Percentiles rank a stretch among this genome's conserved stretches.
Conservation (phyloP, 2,888 invertebrate species). For the Sarcophaga carnaria region DNA sequence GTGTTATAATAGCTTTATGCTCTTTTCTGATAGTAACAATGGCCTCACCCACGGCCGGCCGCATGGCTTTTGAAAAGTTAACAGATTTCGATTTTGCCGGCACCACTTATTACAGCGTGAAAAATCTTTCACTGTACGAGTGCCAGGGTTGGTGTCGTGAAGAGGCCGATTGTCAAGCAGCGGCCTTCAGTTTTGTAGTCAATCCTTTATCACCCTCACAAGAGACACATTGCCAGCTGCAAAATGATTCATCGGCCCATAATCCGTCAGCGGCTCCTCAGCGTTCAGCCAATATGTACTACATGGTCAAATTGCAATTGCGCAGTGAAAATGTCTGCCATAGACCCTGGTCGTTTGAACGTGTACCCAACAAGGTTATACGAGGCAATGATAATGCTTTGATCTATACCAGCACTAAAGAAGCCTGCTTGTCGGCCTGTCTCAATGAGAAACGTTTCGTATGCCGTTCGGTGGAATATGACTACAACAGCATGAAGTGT, state of each 20-base stretch:
- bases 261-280: slow-evolving; percentile 93
- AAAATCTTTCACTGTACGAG: slow-evolving; percentile 95
- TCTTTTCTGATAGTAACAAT: slow-evolving; percentile 71
- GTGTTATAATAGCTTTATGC: slow-evolving; percentile 67
- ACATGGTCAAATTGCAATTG: slow-evolving; percentile 94
- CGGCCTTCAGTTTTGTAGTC: slow-evolving; percentile 95
- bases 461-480: slow-evolving; percentile 96
- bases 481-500: slow-evolving; percentile 95
- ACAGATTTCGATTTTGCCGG: slow-evolving; percentile 96
- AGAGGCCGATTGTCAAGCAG: slow-evolving; percentile 95
- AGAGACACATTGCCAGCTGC: slow-evolving; percentile 94
- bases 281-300: slow-evolving; percentile 94
- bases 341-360: slow-evolving; percentile 95
- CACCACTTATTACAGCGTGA: slow-evolving; percentile 94
- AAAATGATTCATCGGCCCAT: slow-evolving; percentile 95
- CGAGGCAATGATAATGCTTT: slow-evolving; percentile 94
- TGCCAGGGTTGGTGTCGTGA: slow-evolving; percentile 98
- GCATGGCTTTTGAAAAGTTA: slow-evolving; percentile 95
- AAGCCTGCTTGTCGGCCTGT: slow-evolving; percentile 95
- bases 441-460: slow-evolving; percentile 96
- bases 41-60: slow-evolving; percentile 84
- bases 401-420: slow-evolving; percentile 96
- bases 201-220: slow-evolving; percentile 96
- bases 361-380: slow-evolving; percentile 95
- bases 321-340: slow-evolving; percentile 95